phyloP scores from a whole-genome alignment of 2,888 invertebrate genomes.

The Zygothrica quintamaculata region DNA sequence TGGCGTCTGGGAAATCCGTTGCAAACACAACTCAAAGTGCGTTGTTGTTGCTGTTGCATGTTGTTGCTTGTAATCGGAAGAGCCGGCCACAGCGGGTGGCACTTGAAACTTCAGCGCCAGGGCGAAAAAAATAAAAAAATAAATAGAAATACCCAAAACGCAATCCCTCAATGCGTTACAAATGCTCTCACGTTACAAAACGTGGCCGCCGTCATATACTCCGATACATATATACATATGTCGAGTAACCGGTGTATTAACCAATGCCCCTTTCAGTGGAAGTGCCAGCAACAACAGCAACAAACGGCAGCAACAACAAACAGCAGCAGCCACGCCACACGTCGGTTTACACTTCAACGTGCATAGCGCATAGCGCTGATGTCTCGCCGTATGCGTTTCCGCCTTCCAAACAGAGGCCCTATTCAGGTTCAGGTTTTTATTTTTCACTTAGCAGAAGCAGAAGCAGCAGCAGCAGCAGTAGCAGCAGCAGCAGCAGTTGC shows the following conservation, averaged over 20 bases:
- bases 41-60: slow-evolving; percentile 34
- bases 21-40: slow-evolving; percentile 25
- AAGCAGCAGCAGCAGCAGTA: neutral
- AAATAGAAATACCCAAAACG: slow-evolving; percentile 16
- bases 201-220: slow-evolving; percentile 33
- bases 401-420: slow-evolving; percentile 62
- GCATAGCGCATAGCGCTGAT: slow-evolving; percentile 37
- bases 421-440: slow-evolving; percentile 32
- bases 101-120: slow-evolving; percentile 61
- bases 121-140: too few relatives aligned
- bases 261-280: slow-evolving; percentile 14
- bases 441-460: neutral
- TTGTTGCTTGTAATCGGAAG: slow-evolving; percentile 74
- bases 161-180: slow-evolving; percentile 61
- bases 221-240: slow-evolving; percentile 12
- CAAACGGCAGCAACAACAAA: slow-evolving; percentile 2
- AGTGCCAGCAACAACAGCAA: slow-evolving; percentile 12
- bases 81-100: slow-evolving; percentile 72
- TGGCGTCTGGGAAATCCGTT: slow-evolving; percentile 75
- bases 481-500: slow-evolving; percentile 11
- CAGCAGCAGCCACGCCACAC: slow-evolving; percentile 59
- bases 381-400: slow-evolving; percentile 45
- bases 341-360: slow-evolving; percentile 75
- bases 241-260: slow-evolving; percentile 10
- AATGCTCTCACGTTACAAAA: slow-evolving; percentile 78